Evolutionary conservation across 1,140 invertebrate genomes (phyloP).

Genomic region (Druon quercuslanigerum): DNA sequence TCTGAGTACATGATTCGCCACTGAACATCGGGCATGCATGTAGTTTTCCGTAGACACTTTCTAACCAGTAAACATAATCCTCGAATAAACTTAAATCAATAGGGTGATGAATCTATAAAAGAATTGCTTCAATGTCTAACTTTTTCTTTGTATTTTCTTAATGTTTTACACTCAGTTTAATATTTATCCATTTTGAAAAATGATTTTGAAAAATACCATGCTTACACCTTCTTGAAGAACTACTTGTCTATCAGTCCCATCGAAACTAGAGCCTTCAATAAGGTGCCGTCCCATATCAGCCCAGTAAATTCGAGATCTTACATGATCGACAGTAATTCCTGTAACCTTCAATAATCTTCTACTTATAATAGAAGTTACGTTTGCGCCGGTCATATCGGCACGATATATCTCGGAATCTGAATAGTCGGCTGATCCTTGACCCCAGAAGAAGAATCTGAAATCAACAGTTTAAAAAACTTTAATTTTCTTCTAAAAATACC

Average conservation of each 20-base stretch:
- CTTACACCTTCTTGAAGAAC: conserved; percentile 37
- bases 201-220: conserved; percentile 2
- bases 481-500: no score
- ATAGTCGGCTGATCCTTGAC: conserved; percentile 65
- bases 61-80: conserved; percentile 78
- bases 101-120: conserved; percentile 69
- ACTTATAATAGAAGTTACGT: conserved; percentile 77
- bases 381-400: conserved; percentile 81
- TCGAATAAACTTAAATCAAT: conserved; percentile 78
- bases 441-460: conserved; percentile 78
- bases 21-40: conserved; percentile 77
- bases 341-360: conserved; percentile 80
- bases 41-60: conserved; percentile 71
- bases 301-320: conserved; percentile 84
- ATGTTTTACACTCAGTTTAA: no score
- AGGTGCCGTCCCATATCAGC: conserved; percentile 78
- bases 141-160: no score
- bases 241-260: conserved; percentile 81
- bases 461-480: conserved; percentile 52
- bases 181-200: no score
- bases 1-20: conserved; percentile 66
- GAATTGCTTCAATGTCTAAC: not conserved
- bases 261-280: conserved; percentile 85
- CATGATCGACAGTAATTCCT: conserved; percentile 83
- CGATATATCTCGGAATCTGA: conserved; percentile 78